Conservation (phyloP, 1,140 invertebrate species). For the Medauroidea extradentata region DNA sequence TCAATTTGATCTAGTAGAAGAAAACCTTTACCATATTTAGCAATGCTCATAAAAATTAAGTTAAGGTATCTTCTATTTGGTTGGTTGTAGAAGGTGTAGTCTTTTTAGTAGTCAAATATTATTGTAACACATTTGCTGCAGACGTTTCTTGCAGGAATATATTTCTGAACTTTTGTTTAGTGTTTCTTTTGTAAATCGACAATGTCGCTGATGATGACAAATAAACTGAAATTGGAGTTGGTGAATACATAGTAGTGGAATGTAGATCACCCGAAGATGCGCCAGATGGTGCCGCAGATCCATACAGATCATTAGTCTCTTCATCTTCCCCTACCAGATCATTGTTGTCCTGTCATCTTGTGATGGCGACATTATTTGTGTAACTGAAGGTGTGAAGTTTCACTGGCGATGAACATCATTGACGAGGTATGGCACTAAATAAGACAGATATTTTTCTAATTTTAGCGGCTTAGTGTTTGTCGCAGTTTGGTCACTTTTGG, state of each 20-base stretch:
- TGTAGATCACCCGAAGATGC: background rate
- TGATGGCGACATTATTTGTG: no score
- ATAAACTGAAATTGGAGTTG: background rate
- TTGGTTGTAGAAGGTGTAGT: background rate
- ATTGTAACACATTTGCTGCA: constrained; percentile 11
- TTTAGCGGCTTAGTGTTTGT: constrained; percentile 20
- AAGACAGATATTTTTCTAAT: constrained; percentile 19
- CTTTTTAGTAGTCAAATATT: constrained; percentile 6
- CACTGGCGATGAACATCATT: constrained; percentile 15
- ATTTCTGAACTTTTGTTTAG: background rate
- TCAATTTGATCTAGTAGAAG: constrained; percentile 17
- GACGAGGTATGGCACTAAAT: constrained; percentile 16
- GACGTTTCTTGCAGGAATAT: background rate
- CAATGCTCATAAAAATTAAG: constrained; percentile 17
- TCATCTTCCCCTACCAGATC: background rate
- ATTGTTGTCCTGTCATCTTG: background rate
- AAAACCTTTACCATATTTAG: constrained; percentile 15
- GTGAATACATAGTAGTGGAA: no score
- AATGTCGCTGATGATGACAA: background rate
- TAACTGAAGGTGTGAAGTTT: constrained; percentile 5
- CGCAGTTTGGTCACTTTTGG: constrained; percentile 19
- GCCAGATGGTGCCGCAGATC: background rate
- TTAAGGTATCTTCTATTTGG: constrained; percentile 6
- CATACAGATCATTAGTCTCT: background rate
- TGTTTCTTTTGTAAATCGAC: background rate